These are phyloP conservation scores for Eulemur mongoz DNA, from an alignment of 2,797 vertebrate genomes.

Conservation along the genomic window DNA sequence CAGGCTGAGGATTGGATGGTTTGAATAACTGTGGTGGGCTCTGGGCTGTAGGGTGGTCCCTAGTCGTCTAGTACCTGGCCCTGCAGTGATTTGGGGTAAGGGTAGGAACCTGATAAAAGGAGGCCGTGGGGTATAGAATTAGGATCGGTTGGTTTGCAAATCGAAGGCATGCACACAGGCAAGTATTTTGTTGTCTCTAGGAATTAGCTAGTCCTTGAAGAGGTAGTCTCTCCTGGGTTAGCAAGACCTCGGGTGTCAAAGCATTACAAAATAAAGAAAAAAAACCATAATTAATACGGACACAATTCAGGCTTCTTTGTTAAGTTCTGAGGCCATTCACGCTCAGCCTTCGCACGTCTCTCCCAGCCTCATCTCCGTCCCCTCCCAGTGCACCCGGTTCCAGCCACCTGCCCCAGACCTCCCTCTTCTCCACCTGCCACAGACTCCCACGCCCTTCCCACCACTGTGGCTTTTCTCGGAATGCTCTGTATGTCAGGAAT, in stretches of 20 bases:
- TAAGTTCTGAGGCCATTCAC: neutral
- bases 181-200: neutral
- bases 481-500: neutral
- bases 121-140: neutral
- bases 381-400: fast-evolving
- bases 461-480: neutral
- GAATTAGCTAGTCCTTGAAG: neutral
- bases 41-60: neutral
- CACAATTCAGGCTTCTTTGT: neutral
- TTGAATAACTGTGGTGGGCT: neutral
- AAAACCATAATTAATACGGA: neutral
- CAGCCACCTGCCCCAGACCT: too few relatives aligned
- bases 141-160: neutral
- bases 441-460: too few relatives aligned
- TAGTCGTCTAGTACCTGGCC: neutral
- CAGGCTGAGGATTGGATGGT: neutral
- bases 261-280: neutral
- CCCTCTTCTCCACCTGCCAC: neutral
- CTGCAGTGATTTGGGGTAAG: neutral
- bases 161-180: neutral
- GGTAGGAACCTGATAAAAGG: neutral
- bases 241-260: neutral
- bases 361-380: too few relatives aligned
- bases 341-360: too few relatives aligned
- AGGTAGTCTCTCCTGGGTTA: neutral